Base-by-base conservation (phyloP, 2,888 invertebrate species). In the Ophioninae sp. region DNA sequence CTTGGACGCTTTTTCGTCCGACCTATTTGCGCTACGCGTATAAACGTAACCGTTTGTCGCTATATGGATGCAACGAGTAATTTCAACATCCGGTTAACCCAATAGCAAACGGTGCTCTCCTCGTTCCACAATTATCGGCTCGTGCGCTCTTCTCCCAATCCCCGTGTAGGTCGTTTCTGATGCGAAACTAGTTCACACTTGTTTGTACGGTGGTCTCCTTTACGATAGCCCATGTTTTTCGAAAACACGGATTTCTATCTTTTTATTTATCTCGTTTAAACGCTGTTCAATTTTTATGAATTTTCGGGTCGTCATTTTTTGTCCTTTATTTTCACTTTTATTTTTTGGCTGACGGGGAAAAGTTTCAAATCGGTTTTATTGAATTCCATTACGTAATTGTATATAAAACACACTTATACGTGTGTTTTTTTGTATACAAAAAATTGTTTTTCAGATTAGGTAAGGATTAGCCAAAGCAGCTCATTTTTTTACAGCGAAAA, bases 11-110 rank as follows among this genome's bases (percentile, higher is more conserved):
- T 50, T 50, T 17, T 50, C 50, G 50, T 2, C 13, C 17, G 50
- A 50, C 50, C 50, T 50, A 50, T 39, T 21, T 64, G 41, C 57
- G 20, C 65, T 50, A 41, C 17, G 62, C 44, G 21, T 41, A 65
- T 50, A 50, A 69, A 75, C 37, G 64, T 75, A 70, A 69, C 20
- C 57, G 69, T 77, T 72, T 50, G 59, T 81, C 72, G 39, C 70
- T 70, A 44, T 61, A 50, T 50, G 50, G 50, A 17, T 69, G 70
- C 20, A 70, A 13, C 69, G 41, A 23, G 57, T 41, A 59, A 50
- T 50, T 23, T 59, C 44, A 50, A 59, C 81, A 41, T 56, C 30
- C 59, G 69, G 30, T 37, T 20, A 62, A 41, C 68, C 74, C 39
- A 20, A 20, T 37, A 39, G 57, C 39, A 39, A 70, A 50, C 7